A percentile compares a stretch with the other conserved stretches of the same genome.
These are phyloP conservation scores for Petrocephalus sullivani DNA, from an alignment of 2,797 vertebrate species.

Conservation along the genomic window DNA sequence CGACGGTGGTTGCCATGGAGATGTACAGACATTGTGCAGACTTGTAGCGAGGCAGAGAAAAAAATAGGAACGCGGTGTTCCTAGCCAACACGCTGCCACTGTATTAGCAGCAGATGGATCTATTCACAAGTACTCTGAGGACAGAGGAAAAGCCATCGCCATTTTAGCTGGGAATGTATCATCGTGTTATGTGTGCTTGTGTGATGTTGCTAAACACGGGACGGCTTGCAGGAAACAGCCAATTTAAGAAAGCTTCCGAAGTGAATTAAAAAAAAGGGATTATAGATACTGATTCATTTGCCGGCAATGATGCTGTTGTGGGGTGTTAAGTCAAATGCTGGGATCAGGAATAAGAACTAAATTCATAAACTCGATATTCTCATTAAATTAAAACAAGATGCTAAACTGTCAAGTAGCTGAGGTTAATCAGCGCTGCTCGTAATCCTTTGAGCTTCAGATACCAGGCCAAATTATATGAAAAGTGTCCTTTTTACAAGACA, in stretches of 20 bases:
- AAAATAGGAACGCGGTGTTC: slow-evolving; percentile 55
- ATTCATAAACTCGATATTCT: neutral
- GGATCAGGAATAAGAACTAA: neutral
- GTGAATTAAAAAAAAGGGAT: neutral
- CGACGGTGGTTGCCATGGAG: slow-evolving; percentile 58
- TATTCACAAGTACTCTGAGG: slow-evolving; percentile 57
- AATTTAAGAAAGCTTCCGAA: neutral
- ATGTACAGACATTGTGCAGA: slow-evolving; percentile 58
- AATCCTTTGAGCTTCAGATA: neutral
- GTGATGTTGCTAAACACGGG: neutral
- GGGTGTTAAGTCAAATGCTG: neutral
- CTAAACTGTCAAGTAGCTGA: neutral
- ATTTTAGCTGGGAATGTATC: neutral
- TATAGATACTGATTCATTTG: neutral
- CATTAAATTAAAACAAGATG: neutral
- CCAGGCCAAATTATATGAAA: neutral
- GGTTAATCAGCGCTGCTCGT: neutral
- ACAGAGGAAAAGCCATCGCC: slow-evolving; percentile 41
- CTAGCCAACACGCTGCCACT: slow-evolving; percentile 60
- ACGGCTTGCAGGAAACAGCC: neutral
- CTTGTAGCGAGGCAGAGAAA: slow-evolving; percentile 44
- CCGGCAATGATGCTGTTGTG: neutral
- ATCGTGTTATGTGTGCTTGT: neutral
- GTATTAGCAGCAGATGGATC: slow-evolving; percentile 60
- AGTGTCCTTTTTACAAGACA: neutral